Base-by-base conservation (phyloP, 1,140 invertebrate species). In the Lucilia sericata region DNA sequence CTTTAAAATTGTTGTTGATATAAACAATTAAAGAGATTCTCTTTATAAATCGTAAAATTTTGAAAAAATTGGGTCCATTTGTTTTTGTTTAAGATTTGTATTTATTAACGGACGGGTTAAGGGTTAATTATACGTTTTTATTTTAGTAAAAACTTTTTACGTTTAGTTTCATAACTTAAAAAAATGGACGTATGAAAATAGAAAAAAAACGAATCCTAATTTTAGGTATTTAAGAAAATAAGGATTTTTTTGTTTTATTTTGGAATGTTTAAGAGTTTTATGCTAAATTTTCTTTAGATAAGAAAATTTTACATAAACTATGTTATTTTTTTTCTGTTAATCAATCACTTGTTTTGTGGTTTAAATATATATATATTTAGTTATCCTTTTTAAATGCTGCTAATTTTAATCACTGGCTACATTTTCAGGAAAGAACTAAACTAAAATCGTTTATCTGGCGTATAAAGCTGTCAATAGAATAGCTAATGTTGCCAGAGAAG, bases 401-500 rank as follows among this genome's bases (percentile, higher is more conserved):
- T 3, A n/a, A 2, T 70, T 70, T 19, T 21, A 70, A 70, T 70
- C 65, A 70, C 65, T 70, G 65, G 65, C 65, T 70, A 19, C 42
- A 42, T 10, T 17, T 60, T 60, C 55, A 60, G 55, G 55, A n/a
- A n/a, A 14, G 55, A 0, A 5, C n/a, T 7, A 70, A 19, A 70
- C 81, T 8, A 30, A 30, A 30, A 30, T 30, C 25, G 86, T 88
- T 90, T 90, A 90, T 90, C 89, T 90, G 86, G 89, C 85, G 81
- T 88, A 90, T 47, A 90, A 84, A 49, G 87, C 81, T 10, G 88
- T 88, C 75, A 88, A 60, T 19, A 90, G 42, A 55, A 90, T 87
- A 78, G 86, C 87, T 17, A 89, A 85, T 83, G 88, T 76, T 74
- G 88, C 89, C 70, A 90, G 86, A 14, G 89, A 88, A 4, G 89